These are phyloP conservation scores for Corbicula japonica DNA, from an alignment of 2,888 invertebrate genomes.

Conservation along the genomic window DNA sequence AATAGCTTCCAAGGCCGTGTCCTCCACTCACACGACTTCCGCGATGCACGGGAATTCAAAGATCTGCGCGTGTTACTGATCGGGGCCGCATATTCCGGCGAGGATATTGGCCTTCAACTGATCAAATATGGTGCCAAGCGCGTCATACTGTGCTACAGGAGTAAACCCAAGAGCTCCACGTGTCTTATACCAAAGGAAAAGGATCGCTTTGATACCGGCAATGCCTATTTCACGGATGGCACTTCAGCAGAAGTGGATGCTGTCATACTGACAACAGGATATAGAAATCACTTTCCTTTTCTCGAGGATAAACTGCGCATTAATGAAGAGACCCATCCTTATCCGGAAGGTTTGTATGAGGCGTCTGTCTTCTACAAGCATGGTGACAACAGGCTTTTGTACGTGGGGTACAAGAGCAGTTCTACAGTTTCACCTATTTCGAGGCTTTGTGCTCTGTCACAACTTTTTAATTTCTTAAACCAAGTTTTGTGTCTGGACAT, in stretches of 20 bases:
- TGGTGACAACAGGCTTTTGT: constrained; percentile 16
- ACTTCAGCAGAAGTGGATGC: neutral
- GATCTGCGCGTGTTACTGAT: constrained; percentile 32
- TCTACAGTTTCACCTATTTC: constrained; percentile 11
- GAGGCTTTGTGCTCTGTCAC: too few species aligned
- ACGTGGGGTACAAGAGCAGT: constrained; percentile 22
- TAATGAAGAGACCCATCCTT: constrained; percentile 4
- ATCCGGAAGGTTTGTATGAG: constrained; percentile 23
- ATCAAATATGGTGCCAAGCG: constrained; percentile 19
- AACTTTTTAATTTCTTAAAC: too few species aligned
- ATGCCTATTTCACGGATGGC: constrained; percentile 18
- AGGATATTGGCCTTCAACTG: constrained; percentile 40
- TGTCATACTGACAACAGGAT: constrained; percentile 19
- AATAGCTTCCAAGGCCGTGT: constrained; percentile 32
- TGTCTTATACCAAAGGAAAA: constrained; percentile 9
- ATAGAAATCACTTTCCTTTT: constrained; percentile 18
- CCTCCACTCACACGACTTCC: constrained; percentile 54
- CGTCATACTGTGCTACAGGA: neutral
- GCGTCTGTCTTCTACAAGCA: constrained; percentile 1
- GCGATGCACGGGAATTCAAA: constrained; percentile 36
- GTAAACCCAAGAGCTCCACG: neutral
- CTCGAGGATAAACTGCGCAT: constrained; percentile 9
- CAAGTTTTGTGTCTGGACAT: too few species aligned
- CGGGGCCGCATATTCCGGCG: constrained; percentile 46
- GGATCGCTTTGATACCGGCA: neutral